These are phyloP conservation scores for Ylistrum balloti DNA, from an alignment of 1,140 invertebrate genomes.

Conservation along the genomic window DNA sequence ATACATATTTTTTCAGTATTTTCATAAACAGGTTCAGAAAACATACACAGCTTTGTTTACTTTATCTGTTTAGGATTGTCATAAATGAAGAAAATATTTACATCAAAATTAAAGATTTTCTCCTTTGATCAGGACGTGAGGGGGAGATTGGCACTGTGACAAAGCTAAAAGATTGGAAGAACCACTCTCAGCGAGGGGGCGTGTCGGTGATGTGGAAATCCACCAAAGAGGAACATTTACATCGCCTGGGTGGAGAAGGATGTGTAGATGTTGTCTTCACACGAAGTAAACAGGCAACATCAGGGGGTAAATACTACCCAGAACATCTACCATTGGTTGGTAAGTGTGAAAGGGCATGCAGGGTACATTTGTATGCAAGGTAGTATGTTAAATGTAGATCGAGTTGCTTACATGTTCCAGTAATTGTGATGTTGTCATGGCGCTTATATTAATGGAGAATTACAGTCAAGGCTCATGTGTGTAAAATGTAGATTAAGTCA, in stretches of 20 bases:
- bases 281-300: slow-evolving; percentile 86
- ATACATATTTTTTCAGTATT: too few species aligned
- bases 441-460: too few species aligned
- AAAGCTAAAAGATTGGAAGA: slow-evolving; percentile 94
- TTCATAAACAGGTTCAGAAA: too few species aligned
- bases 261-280: slow-evolving; percentile 90
- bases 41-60: too few species aligned
- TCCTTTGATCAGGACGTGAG: slow-evolving; percentile 79
- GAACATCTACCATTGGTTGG: slow-evolving; percentile 88
- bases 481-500: too few species aligned
- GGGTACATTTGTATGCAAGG: too few species aligned
- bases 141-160: slow-evolving; percentile 90
- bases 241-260: slow-evolving; percentile 90
- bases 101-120: background rate
- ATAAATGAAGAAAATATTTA: too few species aligned
- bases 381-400: too few species aligned
- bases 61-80: too few species aligned
- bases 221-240: slow-evolving; percentile 80
- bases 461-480: too few species aligned
- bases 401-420: too few species aligned
- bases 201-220: slow-evolving; percentile 91
- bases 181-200: slow-evolving; percentile 92
- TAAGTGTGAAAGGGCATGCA: background rate
- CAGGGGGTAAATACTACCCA: slow-evolving; percentile 89
- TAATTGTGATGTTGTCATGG: too few species aligned